These are phyloP conservation scores for Myiopsitta monachus DNA, from an alignment of 2,113 vertebrate species.

Conservation along the genomic window DNA sequence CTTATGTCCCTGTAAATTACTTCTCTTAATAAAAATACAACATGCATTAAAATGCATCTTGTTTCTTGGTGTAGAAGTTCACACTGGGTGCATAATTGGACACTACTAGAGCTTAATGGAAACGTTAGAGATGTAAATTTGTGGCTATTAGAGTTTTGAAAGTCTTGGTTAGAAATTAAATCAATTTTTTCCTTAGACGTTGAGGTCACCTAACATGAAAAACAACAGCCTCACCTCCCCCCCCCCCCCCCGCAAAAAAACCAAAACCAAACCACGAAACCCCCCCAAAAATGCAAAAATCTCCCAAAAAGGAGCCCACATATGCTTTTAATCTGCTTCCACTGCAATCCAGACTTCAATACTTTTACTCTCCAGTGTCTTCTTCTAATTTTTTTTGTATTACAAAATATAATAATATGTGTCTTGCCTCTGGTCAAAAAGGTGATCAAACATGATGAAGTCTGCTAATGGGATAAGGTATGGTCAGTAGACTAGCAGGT, in stretches of 20 bases:
- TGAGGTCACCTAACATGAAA: not conserved
- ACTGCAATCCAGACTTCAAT: not conserved
- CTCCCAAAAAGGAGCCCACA: not conserved
- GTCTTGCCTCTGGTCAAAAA: not conserved
- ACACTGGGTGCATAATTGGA: accelerated
- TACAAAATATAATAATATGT: not conserved
- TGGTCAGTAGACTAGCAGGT: not conserved
- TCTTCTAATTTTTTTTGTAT: not conserved
- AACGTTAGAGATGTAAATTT: not conserved
- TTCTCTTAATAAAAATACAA: not conserved
- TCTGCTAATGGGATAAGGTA: not conserved
- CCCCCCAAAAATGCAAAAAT: not conserved
- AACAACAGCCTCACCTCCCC: not conserved
- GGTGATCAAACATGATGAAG: not conserved
- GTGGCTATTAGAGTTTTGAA: not conserved
- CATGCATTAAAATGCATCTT: not conserved
- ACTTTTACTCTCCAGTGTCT: not conserved
- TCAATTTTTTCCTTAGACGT: not conserved
- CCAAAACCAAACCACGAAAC: not conserved
- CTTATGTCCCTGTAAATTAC: not conserved
- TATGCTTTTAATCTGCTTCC: not conserved
- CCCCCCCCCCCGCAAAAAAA: not conserved
- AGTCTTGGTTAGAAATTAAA: not conserved
- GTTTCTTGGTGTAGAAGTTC: not conserved
- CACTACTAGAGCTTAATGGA: not conserved